These are phyloP conservation scores for Malaclemys terrapin DNA, from an alignment of 2,113 vertebrate species.

Conservation along the genomic window DNA sequence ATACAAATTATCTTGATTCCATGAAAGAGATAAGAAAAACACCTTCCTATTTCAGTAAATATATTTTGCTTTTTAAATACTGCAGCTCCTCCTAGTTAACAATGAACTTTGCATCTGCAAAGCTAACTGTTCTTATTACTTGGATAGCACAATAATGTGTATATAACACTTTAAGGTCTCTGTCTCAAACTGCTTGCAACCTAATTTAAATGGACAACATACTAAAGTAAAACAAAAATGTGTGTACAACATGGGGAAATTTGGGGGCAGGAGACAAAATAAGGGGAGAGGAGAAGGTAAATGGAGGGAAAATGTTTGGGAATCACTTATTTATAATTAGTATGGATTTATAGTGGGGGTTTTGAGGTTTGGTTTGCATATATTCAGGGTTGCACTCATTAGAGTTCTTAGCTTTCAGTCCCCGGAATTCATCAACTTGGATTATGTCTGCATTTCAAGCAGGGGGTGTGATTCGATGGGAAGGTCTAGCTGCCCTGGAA, in stretches of 20 bases:
- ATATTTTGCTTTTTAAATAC: not conserved
- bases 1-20: not conserved
- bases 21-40: not conserved
- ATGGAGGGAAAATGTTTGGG: not conserved
- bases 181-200: not conserved
- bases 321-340: not conserved
- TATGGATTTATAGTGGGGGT: not conserved
- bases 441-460: not conserved
- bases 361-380: not conserved
- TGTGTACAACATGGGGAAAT: not conserved
- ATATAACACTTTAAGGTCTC: not conserved
- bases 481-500: not conserved
- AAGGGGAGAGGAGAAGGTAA: not conserved
- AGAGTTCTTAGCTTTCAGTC: not conserved
- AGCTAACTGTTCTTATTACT: not conserved
- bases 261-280: fast-evolving
- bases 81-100: not conserved
- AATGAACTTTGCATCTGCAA: not conserved
- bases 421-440: not conserved
- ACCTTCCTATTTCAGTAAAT: not conserved
- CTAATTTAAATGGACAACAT: not conserved
- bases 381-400: not conserved
- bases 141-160: not conserved
- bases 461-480: not conserved
- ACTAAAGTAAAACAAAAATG: not conserved